These are phyloP conservation scores for Lasioglossum leucozonium DNA, from an alignment of 2,888 invertebrate species.

Conservation along the genomic window DNA sequence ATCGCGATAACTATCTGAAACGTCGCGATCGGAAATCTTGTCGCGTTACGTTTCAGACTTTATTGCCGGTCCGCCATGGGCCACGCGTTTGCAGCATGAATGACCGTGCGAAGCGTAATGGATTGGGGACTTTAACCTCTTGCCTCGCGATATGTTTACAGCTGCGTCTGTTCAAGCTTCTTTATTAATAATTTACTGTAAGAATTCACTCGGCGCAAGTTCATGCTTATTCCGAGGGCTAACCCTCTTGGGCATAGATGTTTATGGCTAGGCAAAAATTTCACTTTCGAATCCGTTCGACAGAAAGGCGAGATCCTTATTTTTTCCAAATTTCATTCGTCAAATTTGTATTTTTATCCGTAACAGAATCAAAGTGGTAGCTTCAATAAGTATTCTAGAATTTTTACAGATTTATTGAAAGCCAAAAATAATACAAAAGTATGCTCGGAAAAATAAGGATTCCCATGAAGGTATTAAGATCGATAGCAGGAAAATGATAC, in stretches of 20 bases:
- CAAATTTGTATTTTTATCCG: no score
- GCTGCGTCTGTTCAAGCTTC: not conserved
- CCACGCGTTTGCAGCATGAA: not conserved
- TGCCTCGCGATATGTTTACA: not conserved
- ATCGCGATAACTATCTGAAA: conserved; percentile 22
- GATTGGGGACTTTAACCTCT: conserved; percentile 8
- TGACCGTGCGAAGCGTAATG: not conserved
- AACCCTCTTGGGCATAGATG: no score
- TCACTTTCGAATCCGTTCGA: not conserved
- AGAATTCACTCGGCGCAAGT: not conserved
- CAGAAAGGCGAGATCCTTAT: not conserved
- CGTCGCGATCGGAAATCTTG: not conserved
- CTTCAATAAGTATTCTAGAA: no score
- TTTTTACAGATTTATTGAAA: no score
- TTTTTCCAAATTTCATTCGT: no score
- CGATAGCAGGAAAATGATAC: no score
- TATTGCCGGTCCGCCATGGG: not conserved
- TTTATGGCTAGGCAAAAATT: not conserved
- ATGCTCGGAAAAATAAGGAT: no score
- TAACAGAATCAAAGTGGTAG: no score
- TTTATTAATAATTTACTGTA: not conserved
- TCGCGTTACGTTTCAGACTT: conserved; percentile 13
- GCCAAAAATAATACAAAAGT: no score
- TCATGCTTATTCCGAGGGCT: not conserved
- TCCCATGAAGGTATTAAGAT: no score